Percentiles rank a stretch among this genome's conserved stretches.
Conservation (phyloP, 2,113 vertebrate genomes). For the Petrocephalus microphthalmus region DNA sequence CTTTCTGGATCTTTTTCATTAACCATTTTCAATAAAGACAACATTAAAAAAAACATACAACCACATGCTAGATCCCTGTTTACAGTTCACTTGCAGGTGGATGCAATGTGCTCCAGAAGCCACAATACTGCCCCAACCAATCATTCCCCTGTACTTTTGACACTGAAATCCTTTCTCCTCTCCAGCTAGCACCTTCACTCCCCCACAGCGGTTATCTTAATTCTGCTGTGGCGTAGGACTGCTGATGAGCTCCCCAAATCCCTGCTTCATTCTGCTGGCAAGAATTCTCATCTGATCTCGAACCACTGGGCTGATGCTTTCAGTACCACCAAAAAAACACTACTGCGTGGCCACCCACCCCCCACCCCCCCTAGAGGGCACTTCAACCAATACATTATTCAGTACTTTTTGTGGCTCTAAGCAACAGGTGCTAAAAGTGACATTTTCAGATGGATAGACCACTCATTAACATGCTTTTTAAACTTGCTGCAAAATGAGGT, state of each 20-base stretch:
- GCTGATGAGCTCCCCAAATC: background rate
- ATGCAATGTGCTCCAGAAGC: background rate
- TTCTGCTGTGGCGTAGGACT: background rate
- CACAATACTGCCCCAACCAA: background rate
- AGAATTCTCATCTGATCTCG: background rate
- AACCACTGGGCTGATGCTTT: background rate
- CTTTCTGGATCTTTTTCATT: background rate
- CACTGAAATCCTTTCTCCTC: background rate
- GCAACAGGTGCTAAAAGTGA: conserved; percentile 4
- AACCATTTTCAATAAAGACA: background rate
- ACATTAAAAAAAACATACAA: background rate
- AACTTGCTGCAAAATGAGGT: background rate
- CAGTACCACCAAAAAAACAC: background rate
- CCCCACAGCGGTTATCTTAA: conserved; percentile 8
- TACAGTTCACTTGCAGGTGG: background rate
- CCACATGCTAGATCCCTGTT: background rate
- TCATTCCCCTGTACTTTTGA: background rate
- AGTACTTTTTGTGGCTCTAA: background rate
- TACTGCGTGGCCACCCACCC: background rate
- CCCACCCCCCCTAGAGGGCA: background rate
- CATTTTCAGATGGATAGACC: background rate
- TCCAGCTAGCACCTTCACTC: background rate
- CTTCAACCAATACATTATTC: background rate
- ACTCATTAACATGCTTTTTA: background rate
- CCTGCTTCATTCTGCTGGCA: conserved; percentile 10